Conservation (phyloP, 2,888 invertebrate genomes). For the Meandrusa payeni region DNA sequence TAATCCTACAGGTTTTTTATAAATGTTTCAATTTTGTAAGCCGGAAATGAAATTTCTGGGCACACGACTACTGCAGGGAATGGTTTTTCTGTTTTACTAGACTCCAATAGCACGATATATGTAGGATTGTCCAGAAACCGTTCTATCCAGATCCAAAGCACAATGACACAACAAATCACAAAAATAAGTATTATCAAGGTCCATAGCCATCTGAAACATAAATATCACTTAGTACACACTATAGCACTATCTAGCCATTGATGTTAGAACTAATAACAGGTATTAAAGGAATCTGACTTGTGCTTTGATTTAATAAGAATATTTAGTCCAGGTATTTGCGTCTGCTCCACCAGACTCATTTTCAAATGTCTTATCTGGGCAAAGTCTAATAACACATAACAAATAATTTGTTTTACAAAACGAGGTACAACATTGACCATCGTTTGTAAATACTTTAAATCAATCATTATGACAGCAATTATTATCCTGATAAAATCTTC, state of each 20-base stretch:
- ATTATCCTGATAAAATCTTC: background rate
- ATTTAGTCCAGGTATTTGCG: conserved; percentile 5
- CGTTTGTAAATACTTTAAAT: background rate
- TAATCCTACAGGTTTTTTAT: conserved; percentile 12
- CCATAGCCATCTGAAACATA: conserved; percentile 15
- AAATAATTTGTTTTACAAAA: too few species aligned
- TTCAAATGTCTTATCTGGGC: too few species aligned
- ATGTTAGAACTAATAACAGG: too few species aligned
- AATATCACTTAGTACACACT: too few species aligned
- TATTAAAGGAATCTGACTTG: background rate
- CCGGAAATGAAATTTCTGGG: conserved; percentile 13
- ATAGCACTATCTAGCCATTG: too few species aligned
- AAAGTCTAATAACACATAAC: too few species aligned
- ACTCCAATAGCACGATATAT: conserved; percentile 5
- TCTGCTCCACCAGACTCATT: background rate
- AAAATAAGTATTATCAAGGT: background rate
- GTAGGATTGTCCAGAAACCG: conserved; percentile 16
- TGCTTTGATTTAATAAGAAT: background rate
- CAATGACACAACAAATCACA: background rate
- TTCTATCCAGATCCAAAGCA: conserved; percentile 11
- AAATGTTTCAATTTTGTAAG: conserved; percentile 10
- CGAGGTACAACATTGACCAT: too few species aligned
- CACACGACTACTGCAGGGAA: conserved; percentile 19
- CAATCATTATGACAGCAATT: conserved; percentile 3
- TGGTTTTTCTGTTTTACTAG: background rate